phyloP scores from a whole-genome alignment of 1,140 invertebrate genomes.

The Pristionchus pacificus region DNA sequence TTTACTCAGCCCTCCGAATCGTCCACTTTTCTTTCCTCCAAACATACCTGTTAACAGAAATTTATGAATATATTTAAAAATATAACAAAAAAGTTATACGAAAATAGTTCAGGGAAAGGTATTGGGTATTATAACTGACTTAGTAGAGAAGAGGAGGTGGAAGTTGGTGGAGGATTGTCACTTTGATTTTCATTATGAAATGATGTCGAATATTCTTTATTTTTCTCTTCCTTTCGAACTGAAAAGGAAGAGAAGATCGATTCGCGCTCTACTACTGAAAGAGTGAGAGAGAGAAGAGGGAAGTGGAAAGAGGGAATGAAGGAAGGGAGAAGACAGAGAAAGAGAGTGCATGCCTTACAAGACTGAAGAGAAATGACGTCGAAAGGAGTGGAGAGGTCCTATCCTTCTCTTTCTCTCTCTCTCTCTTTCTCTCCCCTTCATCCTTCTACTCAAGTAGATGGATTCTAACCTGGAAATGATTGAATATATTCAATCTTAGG shows the following conservation, averaged over 20 bases:
- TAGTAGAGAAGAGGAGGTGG: not conserved
- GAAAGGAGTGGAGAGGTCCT: conserved; percentile 12
- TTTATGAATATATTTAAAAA: too few relatives aligned
- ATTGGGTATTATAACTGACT: too few relatives aligned
- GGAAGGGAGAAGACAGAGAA: not conserved
- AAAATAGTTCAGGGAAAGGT: conserved; percentile 6
- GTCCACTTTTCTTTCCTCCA: not conserved
- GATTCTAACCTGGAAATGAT: too few relatives aligned
- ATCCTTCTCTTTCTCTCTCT: not conserved
- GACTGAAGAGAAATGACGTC: not conserved
- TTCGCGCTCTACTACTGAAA: not conserved
- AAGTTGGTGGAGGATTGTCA: too few relatives aligned
- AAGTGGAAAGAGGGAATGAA: not conserved
- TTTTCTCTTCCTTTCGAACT: too few relatives aligned
- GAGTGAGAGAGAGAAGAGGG: not conserved
- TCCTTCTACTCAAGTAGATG: too few relatives aligned
- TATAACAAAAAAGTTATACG: conserved; percentile 9
- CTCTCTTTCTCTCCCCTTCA: too few relatives aligned
- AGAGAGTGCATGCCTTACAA: not conserved
- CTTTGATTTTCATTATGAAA: too few relatives aligned
- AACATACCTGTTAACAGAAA: too few relatives aligned
- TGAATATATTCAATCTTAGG: too few relatives aligned
- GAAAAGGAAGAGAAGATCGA: too few relatives aligned
- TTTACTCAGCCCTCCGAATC: conserved; percentile 24
- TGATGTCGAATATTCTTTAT: too few relatives aligned